phyloP scores from a whole-genome alignment of 2,888 invertebrate species.

The Oasisia sp. region DNA sequence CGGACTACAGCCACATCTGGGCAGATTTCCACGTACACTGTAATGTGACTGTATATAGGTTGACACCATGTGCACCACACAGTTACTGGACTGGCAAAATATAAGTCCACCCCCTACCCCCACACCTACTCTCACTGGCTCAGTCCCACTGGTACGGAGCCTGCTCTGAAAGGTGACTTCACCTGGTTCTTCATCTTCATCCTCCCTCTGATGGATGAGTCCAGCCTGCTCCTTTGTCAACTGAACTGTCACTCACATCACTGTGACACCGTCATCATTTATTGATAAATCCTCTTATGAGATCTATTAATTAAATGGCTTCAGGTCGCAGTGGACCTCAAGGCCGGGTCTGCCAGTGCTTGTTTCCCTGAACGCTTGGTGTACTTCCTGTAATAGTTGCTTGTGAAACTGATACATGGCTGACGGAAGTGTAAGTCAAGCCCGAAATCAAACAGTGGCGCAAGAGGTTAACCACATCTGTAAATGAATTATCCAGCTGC shows the following conservation, averaged over 20 bases:
- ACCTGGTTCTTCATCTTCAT: background rate
- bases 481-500: background rate
- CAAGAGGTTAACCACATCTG: background rate
- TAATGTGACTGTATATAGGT: too few relatives aligned
- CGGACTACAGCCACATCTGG: too few relatives aligned
- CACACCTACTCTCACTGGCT: background rate
- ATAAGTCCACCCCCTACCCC: too few relatives aligned
- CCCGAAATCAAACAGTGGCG: background rate
- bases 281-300: background rate
- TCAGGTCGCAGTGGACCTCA: background rate
- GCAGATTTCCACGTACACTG: too few relatives aligned
- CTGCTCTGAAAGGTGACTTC: background rate
- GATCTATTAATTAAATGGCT: background rate
- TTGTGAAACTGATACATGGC: background rate
- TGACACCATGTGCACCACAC: too few relatives aligned
- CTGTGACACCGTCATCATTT: conserved; percentile 1
- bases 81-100: too few relatives aligned
- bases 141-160: background rate
- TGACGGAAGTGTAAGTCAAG: background rate
- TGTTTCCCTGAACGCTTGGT: background rate
- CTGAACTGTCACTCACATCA: background rate
- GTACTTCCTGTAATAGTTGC: background rate
- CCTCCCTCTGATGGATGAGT: background rate
- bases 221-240: background rate
- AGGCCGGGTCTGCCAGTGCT: background rate